Conservation (phyloP, 2,797 vertebrate species). For the Cyprinodon diabolis region DNA sequence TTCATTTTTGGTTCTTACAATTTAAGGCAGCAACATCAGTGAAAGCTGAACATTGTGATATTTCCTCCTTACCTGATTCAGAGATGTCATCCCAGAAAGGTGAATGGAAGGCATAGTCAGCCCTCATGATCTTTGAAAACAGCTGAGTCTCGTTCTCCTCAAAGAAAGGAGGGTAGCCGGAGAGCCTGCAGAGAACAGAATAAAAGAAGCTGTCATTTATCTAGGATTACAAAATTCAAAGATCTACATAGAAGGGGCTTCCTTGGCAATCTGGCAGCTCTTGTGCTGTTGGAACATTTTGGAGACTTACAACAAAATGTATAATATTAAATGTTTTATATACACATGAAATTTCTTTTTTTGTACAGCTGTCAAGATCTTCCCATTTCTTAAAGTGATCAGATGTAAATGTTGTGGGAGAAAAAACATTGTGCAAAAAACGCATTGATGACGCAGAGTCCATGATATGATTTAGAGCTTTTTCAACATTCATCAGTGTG, state of each 20-base stretch:
- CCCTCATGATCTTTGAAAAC: slow-evolving; percentile 93
- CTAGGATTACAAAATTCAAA: neutral
- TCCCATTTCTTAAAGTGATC: too few species aligned
- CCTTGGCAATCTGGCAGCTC: too few species aligned
- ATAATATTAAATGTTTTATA: too few species aligned
- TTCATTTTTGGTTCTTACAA: neutral
- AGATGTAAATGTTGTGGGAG: too few species aligned
- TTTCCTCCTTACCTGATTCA: slow-evolving; percentile 83
- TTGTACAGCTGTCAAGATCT: too few species aligned
- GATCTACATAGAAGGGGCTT: neutral
- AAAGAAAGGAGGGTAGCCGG: slow-evolving; percentile 95
- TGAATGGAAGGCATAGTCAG: slow-evolving; percentile 91
- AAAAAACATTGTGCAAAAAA: too few species aligned
- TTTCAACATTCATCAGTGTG: too few species aligned
- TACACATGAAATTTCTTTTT: too few species aligned
- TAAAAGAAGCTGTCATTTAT: neutral
- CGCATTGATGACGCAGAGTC: too few species aligned
- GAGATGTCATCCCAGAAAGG: slow-evolving; percentile 97
- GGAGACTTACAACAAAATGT: too few species aligned
- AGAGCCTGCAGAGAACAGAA: slow-evolving; percentile 78
- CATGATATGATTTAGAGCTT: too few species aligned
- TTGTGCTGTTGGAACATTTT: too few species aligned
- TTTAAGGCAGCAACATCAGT: neutral
- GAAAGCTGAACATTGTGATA: neutral
- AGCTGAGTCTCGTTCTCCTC: slow-evolving; percentile 92